Base-by-base conservation (phyloP, 1,140 invertebrate genomes). In the Stratiolaelaps scimitus region DNA sequence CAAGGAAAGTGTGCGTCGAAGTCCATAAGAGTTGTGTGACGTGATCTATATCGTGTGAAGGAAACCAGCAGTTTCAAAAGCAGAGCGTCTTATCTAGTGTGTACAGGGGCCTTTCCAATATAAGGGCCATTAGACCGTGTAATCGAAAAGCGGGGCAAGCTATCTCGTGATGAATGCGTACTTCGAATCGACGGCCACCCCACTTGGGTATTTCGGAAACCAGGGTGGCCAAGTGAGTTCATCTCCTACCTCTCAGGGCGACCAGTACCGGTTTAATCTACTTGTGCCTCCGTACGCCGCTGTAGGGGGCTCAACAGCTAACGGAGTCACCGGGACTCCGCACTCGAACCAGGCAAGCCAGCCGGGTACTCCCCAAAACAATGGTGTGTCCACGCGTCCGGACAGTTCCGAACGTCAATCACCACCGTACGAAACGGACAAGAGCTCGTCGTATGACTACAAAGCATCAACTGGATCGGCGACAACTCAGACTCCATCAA, bases 381-480 rank as follows among this genome's bases (percentile, higher is more conserved):
- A 34, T 23, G 53, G 26, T 34, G 26, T 34, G 15, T 60, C 53
- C 53, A 60, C 53, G 26, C 13, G 53, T 17, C 53, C 53, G 15
- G 53, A 60, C 15, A 60, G 53, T 34, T 60, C 53, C 34, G 53
- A 60, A 60, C 53, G 53, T 17, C 26, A 60, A 29, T 60, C 53
- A 60, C 53, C 53, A 4, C 53, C 53, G 1, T 60, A 60, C 10
- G 53, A 60, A 60, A 60, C 53, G 26, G 53, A 60, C 53, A 60
- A 60, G 23, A 60, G 53, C 53, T 60, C 53, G 15, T 60, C 53
- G 17, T 60, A 60, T 60, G 53, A 60, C 26, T 60, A 29, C 53
- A 60, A 60, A 34, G 23, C 53, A 13, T 60, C 53, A 17, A 20
- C 53, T 34, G 53, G 13, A 17, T 60, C 53, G 53, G 53, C 53